Base-by-base conservation (phyloP, 1,140 invertebrate genomes). In the Plodia interpunctella region DNA sequence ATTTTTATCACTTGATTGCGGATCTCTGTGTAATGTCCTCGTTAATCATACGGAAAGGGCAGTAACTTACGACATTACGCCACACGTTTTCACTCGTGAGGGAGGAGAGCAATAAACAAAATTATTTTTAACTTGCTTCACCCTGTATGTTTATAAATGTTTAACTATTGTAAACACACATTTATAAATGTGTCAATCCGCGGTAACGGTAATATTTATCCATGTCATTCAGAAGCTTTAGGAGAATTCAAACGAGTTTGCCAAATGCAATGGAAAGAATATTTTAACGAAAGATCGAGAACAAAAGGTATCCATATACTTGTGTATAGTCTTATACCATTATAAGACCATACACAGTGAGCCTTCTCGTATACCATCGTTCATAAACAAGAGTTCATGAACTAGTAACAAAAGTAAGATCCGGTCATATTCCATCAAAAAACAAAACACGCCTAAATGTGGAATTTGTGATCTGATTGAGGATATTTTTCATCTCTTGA, bases 1-100 rank as follows among this genome's bases (percentile, higher is more conserved):
- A 66, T 66, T 70, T 66, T 59, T 25, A 54, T 51, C 57, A 70
- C 66, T 70, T 70, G 66, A 70, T 70, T 59, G 66, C 58, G 64
- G 59, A 66, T 62, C 63, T 62, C 61, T 30, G 19, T 50, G 50
- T 70, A 66, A 66, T 66, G 61, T 20, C 15, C 38, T 53, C 64
- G 62, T 66, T 64, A 66, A 66, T 70, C 64, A 70, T 59, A 62
- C 32, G 50, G n/a, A 51, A 20, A 11, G 19, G 49, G 51, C 51
- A 55, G 50, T 53, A 50, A 49, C 35, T 57, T 56, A 52, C n/a
- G 50, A 52, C 50, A 21, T 52, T 52, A 9, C 5, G 18, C 19
- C 18, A 52, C 50, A n/a, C n/a, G n/a, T 10, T n/a, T 20, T 25
- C 51, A 25, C 51, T 28, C 15, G 20, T n/a, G 49, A 20, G 49